Percentiles rank a stretch among this genome's conserved stretches.
Evolutionary conservation across 2,797 vertebrate genomes (phyloP).

Genomic region (Lepidocolaptes lacrymiger): DNA sequence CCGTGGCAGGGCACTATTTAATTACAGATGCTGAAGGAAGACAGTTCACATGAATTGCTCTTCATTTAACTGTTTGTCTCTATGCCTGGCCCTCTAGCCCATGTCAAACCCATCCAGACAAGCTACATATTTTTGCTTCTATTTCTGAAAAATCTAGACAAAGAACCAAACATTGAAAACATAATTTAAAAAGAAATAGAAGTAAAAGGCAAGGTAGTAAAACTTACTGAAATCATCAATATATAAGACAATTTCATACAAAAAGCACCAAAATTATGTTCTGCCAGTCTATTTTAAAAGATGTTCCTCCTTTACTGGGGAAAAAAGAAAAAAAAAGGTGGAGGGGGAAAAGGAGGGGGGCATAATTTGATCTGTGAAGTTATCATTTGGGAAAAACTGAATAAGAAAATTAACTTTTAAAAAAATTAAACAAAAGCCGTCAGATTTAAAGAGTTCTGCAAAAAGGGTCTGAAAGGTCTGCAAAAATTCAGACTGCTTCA

Average conservation of each 20-base stretch:
- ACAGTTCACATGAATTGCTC: neutral
- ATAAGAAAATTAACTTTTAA: neutral
- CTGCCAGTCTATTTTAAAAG: neutral
- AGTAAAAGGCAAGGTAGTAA: neutral
- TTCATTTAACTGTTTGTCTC: neutral
- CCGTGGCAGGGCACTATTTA: neutral
- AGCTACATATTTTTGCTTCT: neutral
- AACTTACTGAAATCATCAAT: neutral
- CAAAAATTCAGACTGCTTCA: neutral
- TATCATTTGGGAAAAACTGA: neutral
- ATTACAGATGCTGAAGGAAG: neutral
- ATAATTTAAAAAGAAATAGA: neutral
- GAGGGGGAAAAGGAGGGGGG: accelerated
- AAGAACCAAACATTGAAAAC: neutral
- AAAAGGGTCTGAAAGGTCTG: neutral
- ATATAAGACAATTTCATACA: neutral
- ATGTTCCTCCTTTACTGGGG: neutral
- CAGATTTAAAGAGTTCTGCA: neutral
- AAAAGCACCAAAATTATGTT: neutral
- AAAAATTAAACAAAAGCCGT: neutral
- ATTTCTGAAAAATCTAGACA: conserved; percentile 1
- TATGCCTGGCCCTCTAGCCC: neutral
- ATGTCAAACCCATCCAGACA: neutral
- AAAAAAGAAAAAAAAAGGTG: accelerated
- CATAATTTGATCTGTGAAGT: neutral